Evolutionary conservation across 1,140 invertebrate genomes (phyloP).

Genomic region (Platorchestia sp.): DNA sequence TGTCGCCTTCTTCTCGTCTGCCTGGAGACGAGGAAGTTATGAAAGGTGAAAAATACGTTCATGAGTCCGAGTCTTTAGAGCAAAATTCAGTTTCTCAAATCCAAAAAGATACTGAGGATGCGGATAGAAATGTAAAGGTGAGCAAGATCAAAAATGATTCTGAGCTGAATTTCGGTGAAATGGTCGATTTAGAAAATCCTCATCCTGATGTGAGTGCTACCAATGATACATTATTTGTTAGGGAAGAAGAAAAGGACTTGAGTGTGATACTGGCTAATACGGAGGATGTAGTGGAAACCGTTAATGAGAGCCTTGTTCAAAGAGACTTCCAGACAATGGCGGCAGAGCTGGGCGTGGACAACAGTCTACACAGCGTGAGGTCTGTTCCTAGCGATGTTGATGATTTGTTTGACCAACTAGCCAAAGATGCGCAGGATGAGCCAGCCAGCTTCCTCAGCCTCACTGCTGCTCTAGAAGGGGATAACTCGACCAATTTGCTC

Average conservation of each 20-base stretch:
- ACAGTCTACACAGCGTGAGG: neutral
- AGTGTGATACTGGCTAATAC: constrained; percentile 20
- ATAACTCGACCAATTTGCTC: neutral
- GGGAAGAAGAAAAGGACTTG: neutral
- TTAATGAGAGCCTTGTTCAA: constrained; percentile 47
- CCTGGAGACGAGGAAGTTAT: neutral
- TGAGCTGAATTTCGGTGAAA: constrained; percentile 1
- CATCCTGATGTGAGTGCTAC: neutral
- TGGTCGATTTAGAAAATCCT: neutral
- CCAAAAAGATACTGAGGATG: neutral
- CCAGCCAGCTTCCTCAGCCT: constrained; percentile 59
- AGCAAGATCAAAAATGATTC: neutral
- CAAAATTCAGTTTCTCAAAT: neutral
- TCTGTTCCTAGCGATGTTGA: constrained; percentile 62
- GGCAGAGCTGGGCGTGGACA: constrained; percentile 14
- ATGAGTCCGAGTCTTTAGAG: neutral
- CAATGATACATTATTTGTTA: neutral
- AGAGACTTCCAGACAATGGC: constrained; percentile 51
- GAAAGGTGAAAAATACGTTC: neutral
- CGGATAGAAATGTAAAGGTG: neutral
- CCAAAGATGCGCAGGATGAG: constrained; percentile 62
- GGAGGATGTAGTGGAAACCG: constrained; percentile 57
- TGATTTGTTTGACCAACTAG: constrained; percentile 62
- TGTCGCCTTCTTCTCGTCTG: neutral
- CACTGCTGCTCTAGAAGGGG: constrained; percentile 21